Evolutionary conservation across 2,888 invertebrate species (phyloP).

Genomic region (Blomia tropicalis): DNA sequence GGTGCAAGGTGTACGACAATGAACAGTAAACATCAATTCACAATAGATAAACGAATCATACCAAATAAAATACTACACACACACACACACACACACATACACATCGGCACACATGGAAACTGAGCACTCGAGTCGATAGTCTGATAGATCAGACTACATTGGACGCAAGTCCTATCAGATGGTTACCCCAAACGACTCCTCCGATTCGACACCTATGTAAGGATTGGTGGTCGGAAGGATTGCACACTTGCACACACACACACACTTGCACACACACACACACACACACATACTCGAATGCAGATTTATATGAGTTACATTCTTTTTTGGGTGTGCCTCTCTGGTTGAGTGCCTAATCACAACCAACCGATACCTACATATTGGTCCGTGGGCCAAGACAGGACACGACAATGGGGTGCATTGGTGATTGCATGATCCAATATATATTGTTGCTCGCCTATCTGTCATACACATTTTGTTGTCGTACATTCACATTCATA

Average conservation of each 20-base stretch:
- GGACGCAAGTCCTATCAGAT: conserved; percentile 5
- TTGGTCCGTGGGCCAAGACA: no score
- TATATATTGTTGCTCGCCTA: no score
- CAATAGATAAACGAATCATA: no score
- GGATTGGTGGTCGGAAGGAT: neutral
- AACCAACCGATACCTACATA: conserved; percentile 2
- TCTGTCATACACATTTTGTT: no score
- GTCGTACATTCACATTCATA: no score
- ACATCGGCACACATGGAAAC: no score
- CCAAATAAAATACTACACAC: no score
- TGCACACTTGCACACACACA: neutral
- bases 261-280: neutral
- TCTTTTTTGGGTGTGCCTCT: conserved; percentile 11
- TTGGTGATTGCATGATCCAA: no score
- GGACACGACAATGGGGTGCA: no score
- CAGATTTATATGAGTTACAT: conserved; percentile 1
- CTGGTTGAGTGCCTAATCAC: conserved; percentile 1
- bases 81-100: no score
- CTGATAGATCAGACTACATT: conserved; percentile 4
- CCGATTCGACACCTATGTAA: conserved; percentile 2
- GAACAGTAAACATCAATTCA: neutral
- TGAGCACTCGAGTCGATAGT: no score
- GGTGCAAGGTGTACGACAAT: neutral
- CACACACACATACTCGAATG: neutral
- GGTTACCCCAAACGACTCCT: conserved; percentile 10